Percentiles rank a stretch among this genome's conserved stretches.
Conservation (phyloP, 2,888 invertebrate genomes). For the Eurois occulta region DNA sequence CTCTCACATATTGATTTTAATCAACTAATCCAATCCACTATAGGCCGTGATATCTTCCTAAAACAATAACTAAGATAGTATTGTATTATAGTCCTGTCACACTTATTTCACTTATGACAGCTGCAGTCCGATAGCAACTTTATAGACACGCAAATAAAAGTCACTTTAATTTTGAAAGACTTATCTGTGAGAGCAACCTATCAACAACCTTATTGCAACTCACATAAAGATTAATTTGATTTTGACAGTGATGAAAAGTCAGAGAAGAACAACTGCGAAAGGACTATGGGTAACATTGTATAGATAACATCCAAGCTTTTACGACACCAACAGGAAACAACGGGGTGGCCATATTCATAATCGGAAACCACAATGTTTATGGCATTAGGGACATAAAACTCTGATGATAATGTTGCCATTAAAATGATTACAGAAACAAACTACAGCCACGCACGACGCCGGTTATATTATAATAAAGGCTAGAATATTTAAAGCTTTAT, state of each 20-base stretch:
- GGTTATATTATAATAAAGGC: neutral
- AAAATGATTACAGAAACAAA: conserved; percentile 56
- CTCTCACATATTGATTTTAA: conserved; percentile 29
- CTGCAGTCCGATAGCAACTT: neutral
- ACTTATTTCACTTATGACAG: neutral
- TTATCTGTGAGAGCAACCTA: neutral
- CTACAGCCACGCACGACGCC: conserved; percentile 24
- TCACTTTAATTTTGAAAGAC: neutral
- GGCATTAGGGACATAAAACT: conserved; percentile 48
- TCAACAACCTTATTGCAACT: neutral
- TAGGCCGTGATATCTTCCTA: conserved; percentile 19
- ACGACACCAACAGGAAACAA: conserved; percentile 58
- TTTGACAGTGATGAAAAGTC: neutral
- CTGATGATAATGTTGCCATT: conserved; percentile 59
- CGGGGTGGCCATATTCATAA: conserved; percentile 65
- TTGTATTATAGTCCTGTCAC: neutral
- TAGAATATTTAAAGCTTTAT: conserved; percentile 31
- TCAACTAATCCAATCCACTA: conserved; percentile 31
- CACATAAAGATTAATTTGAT: neutral
- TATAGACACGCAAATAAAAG: neutral
- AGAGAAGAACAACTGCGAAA: neutral
- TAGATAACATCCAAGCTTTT: conserved; percentile 44
- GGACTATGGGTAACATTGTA: conserved; percentile 2
- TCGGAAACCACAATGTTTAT: conserved; percentile 63
- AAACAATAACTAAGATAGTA: neutral